Percentiles rank a stretch among this genome's conserved stretches.
These are phyloP conservation scores for Drosophila sulfurigaster DNA, from an alignment of 1,140 invertebrate species.

Conservation along the genomic window DNA sequence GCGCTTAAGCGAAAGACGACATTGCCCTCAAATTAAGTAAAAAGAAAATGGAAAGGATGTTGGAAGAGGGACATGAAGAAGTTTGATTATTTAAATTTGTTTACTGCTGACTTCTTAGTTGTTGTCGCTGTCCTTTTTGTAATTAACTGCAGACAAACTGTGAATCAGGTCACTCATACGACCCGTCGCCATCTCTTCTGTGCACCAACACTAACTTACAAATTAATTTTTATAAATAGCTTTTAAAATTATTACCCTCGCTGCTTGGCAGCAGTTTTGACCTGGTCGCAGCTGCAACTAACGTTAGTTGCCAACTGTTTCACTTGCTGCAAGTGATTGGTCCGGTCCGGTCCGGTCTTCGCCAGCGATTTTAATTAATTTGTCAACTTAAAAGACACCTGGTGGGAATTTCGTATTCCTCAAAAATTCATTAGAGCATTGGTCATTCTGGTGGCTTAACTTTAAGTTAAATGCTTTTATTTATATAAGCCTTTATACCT, in stretches of 20 bases:
- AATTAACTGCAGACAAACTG: constrained; percentile 79
- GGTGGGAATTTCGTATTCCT: constrained; percentile 14
- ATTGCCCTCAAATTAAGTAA: constrained; percentile 24
- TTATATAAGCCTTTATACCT: constrained; percentile 18
- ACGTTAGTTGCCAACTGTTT: constrained; percentile 52
- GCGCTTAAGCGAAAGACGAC: constrained; percentile 4
- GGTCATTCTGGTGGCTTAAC: background rate
- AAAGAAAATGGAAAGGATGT: background rate
- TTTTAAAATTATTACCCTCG: constrained; percentile 67
- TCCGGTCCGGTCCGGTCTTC: constrained; percentile 16
- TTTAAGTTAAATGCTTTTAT: background rate
- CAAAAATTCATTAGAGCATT: background rate
- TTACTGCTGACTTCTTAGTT: constrained; percentile 59
- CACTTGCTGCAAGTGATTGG: constrained; percentile 43
- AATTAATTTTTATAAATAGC: constrained; percentile 74
- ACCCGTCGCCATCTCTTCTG: constrained; percentile 40
- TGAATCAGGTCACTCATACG: constrained; percentile 74
- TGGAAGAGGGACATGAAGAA: constrained; percentile 21
- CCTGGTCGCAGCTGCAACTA: constrained; percentile 63
- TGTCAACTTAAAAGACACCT: constrained; percentile 40
- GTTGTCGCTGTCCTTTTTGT: constrained; percentile 65
- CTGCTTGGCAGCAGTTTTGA: constrained; percentile 39
- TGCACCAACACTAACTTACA: constrained; percentile 61
- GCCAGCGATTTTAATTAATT: constrained; percentile 71
- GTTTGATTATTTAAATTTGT: constrained; percentile 77